Conservation (phyloP, 2,113 vertebrate species). For the Toxotes jaculatrix region DNA sequence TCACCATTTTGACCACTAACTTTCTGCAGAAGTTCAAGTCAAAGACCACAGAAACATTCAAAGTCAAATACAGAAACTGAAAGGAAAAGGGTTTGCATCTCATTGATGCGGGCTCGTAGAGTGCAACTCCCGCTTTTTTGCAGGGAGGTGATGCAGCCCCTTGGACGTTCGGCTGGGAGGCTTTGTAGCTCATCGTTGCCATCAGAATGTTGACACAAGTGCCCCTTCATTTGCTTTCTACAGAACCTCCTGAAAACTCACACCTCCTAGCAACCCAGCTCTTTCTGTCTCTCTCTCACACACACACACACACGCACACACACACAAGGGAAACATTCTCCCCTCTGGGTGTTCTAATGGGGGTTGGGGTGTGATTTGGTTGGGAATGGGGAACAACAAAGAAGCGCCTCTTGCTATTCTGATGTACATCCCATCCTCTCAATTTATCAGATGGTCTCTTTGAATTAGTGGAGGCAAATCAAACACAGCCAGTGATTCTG, state of each 20-base stretch:
- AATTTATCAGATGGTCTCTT: conserved; percentile 78
- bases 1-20: not conserved
- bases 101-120: conserved; percentile 30
- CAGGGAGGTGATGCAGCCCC: conserved; percentile 49
- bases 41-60: not conserved
- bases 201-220: conserved; percentile 80
- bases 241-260: conserved; percentile 78
- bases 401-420: conserved; percentile 77
- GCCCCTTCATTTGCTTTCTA: conserved; percentile 82
- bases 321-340: conserved; percentile 73
- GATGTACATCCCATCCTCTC: conserved; percentile 79
- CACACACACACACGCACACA: conserved; percentile 47
- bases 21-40: not conserved
- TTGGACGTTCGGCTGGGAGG: conserved; percentile 55
- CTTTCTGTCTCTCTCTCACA: conserved; percentile 7
- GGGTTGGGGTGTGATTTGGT: conserved; percentile 72
- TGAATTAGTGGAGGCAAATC: conserved; percentile 79
- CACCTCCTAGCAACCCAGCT: conserved; percentile 76
- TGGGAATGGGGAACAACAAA: conserved; percentile 77
- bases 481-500: conserved; percentile 77
- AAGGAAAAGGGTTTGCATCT: conserved; percentile 3
- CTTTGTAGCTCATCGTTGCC: conserved; percentile 71
- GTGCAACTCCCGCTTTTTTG: conserved; percentile 25
- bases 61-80: not conserved
- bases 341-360: conserved; percentile 68